Evolutionary conservation across 2,797 vertebrate genomes (phyloP), one percentile per base, ranked within the genome.

Genomic region (Coendou prehensilis): DNA sequence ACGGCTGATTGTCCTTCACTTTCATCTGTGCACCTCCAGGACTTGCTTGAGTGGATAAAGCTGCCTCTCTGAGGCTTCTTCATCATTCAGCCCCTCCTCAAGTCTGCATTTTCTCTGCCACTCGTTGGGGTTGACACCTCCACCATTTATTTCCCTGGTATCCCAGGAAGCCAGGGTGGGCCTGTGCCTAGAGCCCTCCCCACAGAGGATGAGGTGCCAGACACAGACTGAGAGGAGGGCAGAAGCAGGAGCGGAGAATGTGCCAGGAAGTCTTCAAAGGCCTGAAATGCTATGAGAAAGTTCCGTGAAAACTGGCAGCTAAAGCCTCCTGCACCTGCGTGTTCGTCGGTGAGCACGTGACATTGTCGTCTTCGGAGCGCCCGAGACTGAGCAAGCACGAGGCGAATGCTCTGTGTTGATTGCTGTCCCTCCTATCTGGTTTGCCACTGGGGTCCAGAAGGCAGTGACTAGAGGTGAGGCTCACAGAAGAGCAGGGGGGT

Each of bases 1-100:
- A 54, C 0, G 14, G 9, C 0, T 6, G 4, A 23, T 1, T 26
- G 75, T 1, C 2, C 45, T 11, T 28, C 4, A 1, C 26, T 14
- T 23, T 18, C 5, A 1, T 23, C n/a, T 75, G 59, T 61, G 54
- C 10, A 23, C 54, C 41, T 7, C 22, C 6, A 5, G 41, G 73
- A 18, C 14, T 4, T 4, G 87, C 33, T 11, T 17, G 56, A 20
- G 20, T 0, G 1, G 37, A 73, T 41, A 47, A 73, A 41, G 41
- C 14, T 2, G 10, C 41, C 28, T 47, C 3, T 64, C 54, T 28
- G 41, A 54, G 33, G 41, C 14, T 10, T 47, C 64, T 67, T 18
- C 23, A 17, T 75, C 26, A 37, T 61, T 4, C 33, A 17, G 0
- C 56, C 37, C 22, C 61, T 45, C 11, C 22, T 57, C 3, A 33